A percentile compares a stretch with the other conserved stretches of the same genome.
Conservation (phyloP, 1,140 invertebrate genomes). For the Bombus polaris region DNA sequence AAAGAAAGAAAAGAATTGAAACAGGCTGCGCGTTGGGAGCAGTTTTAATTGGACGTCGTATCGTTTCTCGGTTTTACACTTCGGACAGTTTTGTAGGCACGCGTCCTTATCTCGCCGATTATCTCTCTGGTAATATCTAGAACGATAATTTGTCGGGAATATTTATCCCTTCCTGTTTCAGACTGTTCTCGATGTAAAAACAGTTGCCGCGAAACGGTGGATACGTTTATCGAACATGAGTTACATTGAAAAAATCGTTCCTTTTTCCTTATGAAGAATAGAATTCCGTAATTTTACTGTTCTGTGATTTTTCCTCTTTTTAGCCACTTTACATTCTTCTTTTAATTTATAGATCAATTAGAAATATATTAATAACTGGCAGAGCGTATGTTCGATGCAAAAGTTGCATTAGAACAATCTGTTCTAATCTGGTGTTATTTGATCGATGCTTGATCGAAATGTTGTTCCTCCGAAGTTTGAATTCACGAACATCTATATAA, state of each 20-base stretch:
- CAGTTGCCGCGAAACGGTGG: neutral
- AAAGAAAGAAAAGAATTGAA: slow-evolving; percentile 11
- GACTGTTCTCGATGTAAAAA: slow-evolving; percentile 4
- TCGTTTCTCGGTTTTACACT: slow-evolving; percentile 48
- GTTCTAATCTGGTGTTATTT: too few relatives aligned
- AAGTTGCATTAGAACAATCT: too few relatives aligned
- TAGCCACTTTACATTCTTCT: too few relatives aligned
- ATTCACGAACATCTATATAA: too few relatives aligned
- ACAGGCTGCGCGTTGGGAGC: slow-evolving; percentile 37
- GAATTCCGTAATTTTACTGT: neutral
- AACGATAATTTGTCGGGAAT: slow-evolving; percentile 48
- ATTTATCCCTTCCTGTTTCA: slow-evolving; percentile 45
- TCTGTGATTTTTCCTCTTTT: too few relatives aligned
- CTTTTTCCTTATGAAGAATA: neutral
- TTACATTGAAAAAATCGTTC: neutral
- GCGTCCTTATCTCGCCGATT: slow-evolving; percentile 40
- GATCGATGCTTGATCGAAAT: too few relatives aligned
- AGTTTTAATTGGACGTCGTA: slow-evolving; percentile 66
- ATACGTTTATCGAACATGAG: neutral
- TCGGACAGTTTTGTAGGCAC: slow-evolving; percentile 53
- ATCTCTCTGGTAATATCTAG: slow-evolving; percentile 27
- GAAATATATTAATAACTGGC: too few relatives aligned
- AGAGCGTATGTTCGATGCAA: too few relatives aligned
- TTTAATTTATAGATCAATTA: too few relatives aligned
- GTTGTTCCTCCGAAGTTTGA: too few relatives aligned